These are phyloP conservation scores for Hystrix brachyura DNA, from an alignment of 2,113 vertebrate species.

Conservation along the genomic window DNA sequence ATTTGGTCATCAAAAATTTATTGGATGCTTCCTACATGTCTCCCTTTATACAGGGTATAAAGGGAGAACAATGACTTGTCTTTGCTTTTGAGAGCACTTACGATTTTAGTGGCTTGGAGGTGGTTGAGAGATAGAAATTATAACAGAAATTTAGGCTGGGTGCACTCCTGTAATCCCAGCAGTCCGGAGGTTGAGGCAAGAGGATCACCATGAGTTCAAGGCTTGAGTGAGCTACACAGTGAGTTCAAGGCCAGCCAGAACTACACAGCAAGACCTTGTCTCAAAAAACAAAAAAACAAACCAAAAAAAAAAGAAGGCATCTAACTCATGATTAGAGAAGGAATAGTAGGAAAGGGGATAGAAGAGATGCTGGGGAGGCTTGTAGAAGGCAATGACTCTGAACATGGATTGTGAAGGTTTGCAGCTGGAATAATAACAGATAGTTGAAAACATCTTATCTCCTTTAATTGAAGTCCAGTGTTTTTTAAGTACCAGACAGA, in stretches of 20 bases:
- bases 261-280: too few species aligned
- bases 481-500: constrained; percentile 53
- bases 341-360: not conserved
- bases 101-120: not conserved
- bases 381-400: not conserved
- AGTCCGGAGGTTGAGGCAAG: too few species aligned
- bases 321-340: not conserved
- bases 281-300: not conserved
- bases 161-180: too few species aligned
- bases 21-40: not conserved
- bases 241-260: too few species aligned
- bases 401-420: not conserved
- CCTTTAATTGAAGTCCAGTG: not conserved
- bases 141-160: not conserved
- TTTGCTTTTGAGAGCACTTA: not conserved
- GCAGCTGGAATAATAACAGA: not conserved
- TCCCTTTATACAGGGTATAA: not conserved
- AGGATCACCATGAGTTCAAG: too few species aligned
- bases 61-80: constrained; percentile 15
- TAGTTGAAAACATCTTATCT: not conserved
- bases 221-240: too few species aligned
- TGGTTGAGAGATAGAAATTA: not conserved
- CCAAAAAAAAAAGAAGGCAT: not conserved
- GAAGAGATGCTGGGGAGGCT: not conserved
- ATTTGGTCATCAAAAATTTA: constrained; percentile 33